phyloP scores from a whole-genome alignment of 1,140 invertebrate genomes.

The Macrostomum lignano region DNA sequence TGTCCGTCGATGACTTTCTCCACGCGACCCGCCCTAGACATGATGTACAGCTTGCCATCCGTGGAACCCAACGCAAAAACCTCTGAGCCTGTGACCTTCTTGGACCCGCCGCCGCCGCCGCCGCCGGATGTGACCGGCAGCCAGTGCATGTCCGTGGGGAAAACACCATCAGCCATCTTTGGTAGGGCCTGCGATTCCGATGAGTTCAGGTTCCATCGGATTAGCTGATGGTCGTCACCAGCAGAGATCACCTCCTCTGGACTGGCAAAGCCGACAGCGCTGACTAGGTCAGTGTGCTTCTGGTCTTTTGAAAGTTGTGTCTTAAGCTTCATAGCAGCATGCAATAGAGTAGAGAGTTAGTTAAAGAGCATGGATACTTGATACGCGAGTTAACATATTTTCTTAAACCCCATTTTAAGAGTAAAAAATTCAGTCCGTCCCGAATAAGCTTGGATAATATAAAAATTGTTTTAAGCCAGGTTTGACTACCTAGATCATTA shows the following conservation, averaged over 20 bases:
- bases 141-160: conserved; percentile 59
- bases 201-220: conserved; percentile 54
- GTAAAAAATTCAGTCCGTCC: too few relatives aligned
- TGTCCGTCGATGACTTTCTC: conserved; percentile 75
- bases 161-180: conserved; percentile 49
- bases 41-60: conserved; percentile 52
- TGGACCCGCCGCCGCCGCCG: conserved; percentile 31
- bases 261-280: conserved; percentile 62
- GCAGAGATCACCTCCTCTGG: conserved; percentile 66
- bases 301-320: too few relatives aligned
- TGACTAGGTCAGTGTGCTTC: conserved; percentile 45
- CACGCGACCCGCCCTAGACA: conserved; percentile 56
- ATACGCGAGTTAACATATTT: too few relatives aligned
- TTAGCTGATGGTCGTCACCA: conserved; percentile 61
- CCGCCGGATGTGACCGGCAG: conserved; percentile 33
- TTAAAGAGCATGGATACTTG: too few relatives aligned
- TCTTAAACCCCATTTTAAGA: too few relatives aligned
- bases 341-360: too few relatives aligned
- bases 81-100: conserved; percentile 16
- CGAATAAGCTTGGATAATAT: too few relatives aligned
- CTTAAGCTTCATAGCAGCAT: too few relatives aligned
- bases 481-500: too few relatives aligned
- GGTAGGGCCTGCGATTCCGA: conserved; percentile 42
- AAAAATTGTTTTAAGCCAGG: too few relatives aligned
- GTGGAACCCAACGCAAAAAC: background rate